Percentiles rank a stretch among this genome's conserved stretches.
phyloP scores from a whole-genome alignment of 1,140 invertebrate genomes.

The Cydia fagiglandana region DNA sequence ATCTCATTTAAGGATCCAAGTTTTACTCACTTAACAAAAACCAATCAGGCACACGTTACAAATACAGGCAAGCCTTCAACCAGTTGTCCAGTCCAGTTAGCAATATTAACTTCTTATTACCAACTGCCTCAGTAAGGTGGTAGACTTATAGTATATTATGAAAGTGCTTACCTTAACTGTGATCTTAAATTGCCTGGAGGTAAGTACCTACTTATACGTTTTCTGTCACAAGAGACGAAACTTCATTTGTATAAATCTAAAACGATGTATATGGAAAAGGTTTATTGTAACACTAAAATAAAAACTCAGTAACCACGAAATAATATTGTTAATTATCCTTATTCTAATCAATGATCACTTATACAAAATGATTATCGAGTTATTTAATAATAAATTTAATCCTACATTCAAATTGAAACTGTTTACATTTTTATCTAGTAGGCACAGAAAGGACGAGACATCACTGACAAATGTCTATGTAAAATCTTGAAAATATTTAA shows the following conservation, averaged over 20 bases:
- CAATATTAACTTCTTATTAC: no score
- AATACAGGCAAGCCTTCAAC: no score
- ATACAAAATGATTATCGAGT: background rate
- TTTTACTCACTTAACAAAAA: no score
- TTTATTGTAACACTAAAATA: background rate
- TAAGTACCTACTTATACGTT: background rate
- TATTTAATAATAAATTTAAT: background rate
- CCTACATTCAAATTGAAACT: background rate
- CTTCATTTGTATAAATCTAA: background rate
- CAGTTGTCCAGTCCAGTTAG: no score
- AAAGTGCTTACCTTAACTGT: background rate
- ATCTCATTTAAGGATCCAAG: no score
- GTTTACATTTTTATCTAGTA: slow-evolving; percentile 15
- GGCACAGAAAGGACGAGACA: background rate
- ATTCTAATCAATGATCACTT: background rate
- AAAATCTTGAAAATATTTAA: slow-evolving; percentile 28
- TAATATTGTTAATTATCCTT: background rate
- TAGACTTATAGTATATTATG: background rate
- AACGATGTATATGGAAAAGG: background rate
- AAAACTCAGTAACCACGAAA: background rate
- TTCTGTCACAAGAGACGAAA: background rate
- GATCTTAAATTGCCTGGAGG: background rate
- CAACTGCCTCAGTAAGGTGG: no score
- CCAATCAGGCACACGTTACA: no score
- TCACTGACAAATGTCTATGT: slow-evolving; percentile 37